Conservation (phyloP, 2,113 vertebrate genomes). For the Leiothrix lutea region DNA sequence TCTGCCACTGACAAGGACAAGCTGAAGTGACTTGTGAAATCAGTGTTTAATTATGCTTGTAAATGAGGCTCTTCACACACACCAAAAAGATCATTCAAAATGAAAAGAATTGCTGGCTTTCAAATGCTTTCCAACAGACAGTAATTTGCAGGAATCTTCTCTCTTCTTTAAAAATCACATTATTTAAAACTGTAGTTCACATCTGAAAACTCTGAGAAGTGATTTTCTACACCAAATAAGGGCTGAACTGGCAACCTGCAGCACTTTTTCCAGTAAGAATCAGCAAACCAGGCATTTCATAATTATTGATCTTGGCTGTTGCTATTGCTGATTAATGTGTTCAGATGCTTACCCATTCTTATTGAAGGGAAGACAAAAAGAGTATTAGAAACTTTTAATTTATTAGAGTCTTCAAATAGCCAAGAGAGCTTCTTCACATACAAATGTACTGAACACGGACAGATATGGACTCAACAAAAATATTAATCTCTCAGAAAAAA, state of each 20-base stretch:
- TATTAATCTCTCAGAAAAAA: not conserved
- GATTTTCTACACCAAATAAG: not conserved
- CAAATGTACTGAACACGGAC: not conserved
- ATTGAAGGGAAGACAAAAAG: not conserved
- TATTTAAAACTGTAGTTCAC: not conserved
- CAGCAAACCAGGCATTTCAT: not conserved
- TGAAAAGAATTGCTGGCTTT: not conserved
- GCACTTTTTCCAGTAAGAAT: not conserved
- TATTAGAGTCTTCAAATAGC: not conserved
- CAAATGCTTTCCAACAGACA: not conserved
- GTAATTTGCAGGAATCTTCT: not conserved
- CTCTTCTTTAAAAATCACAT: not conserved
- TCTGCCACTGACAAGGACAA: not conserved
- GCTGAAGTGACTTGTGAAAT: not conserved
- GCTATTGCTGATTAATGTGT: not conserved
- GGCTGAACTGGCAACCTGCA: not conserved
- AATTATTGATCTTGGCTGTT: not conserved
- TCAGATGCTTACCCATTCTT: not conserved
- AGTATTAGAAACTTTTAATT: not conserved
- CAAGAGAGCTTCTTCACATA: not conserved
- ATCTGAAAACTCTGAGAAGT: not conserved
- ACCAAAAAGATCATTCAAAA: not conserved
- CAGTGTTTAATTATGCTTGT: not conserved
- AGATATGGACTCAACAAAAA: not conserved
- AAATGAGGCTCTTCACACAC: not conserved